Evolutionary conservation across 2,797 vertebrate species (phyloP).

Genomic region (Tokudaia tokunoshimensis): DNA sequence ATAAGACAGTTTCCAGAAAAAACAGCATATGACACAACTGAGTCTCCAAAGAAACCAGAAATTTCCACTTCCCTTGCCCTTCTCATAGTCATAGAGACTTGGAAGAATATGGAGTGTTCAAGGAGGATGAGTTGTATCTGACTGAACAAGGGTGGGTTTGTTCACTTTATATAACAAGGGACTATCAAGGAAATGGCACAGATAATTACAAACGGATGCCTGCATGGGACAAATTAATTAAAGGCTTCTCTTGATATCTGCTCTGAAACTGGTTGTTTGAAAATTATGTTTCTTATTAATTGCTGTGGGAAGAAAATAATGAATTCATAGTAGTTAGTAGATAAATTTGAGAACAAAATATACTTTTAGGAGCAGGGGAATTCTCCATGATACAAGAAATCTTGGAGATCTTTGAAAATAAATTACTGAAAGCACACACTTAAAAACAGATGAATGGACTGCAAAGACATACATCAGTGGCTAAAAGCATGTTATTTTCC

Average conservation of each 20-base stretch:
- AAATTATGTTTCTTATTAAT: constrained; percentile 9
- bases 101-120: background rate
- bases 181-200: background rate
- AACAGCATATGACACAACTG: background rate
- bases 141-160: background rate
- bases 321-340: background rate
- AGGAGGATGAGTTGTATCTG: background rate
- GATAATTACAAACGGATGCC: background rate
- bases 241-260: background rate
- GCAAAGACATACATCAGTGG: background rate
- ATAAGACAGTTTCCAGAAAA: background rate
- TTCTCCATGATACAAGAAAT: constrained; percentile 28
- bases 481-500: background rate
- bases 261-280: constrained; percentile 2
- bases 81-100: background rate
- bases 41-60: background rate
- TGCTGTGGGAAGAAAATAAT: background rate
- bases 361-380: background rate
- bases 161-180: background rate
- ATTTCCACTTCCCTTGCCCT: background rate
- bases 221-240: background rate
- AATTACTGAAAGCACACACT: background rate
- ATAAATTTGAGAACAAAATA: constrained; percentile 37
- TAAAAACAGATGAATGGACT: background rate
- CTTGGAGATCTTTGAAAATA: background rate